Evolutionary conservation across 2,797 vertebrate genomes (phyloP).

Genomic region (Scyliorhinus canicula): DNA sequence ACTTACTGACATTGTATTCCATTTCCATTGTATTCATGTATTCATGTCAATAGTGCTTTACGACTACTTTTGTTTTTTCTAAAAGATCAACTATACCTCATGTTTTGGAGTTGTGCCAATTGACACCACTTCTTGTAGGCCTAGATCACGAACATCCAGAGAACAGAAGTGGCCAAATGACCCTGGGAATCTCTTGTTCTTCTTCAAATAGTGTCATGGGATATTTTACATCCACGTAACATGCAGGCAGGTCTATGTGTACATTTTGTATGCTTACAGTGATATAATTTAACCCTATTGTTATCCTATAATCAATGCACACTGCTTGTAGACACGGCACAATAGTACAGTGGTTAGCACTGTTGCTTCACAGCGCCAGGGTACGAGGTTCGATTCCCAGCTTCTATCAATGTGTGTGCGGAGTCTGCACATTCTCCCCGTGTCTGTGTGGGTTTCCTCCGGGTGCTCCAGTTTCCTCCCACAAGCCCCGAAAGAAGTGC

Average conservation of each 20-base stretch:
- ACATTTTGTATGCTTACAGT: neutral
- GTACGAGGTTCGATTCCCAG: too few species aligned
- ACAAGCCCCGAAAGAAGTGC: too few species aligned
- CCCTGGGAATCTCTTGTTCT: neutral
- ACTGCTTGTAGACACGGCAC: too few species aligned
- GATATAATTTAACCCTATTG: neutral
- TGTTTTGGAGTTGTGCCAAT: neutral
- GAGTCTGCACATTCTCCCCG: too few species aligned
- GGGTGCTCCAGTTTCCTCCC: too few species aligned
- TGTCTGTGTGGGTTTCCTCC: too few species aligned
- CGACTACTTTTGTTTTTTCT: neutral
- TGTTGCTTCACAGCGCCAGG: too few species aligned
- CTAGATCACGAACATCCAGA: neutral
- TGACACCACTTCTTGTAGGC: neutral
- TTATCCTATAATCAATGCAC: neutral
- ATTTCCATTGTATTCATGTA: too few species aligned
- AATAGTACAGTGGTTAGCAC: too few species aligned
- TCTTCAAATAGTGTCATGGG: neutral
- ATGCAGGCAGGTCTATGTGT: neutral
- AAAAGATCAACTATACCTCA: neutral
- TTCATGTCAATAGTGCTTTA: neutral
- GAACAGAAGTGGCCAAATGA: neutral
- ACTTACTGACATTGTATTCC: neutral
- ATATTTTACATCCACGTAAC: neutral
- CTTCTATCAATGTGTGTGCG: too few species aligned